Base-by-base conservation (phyloP, 2,113 vertebrate genomes). In the Psittacula cyanocephala region DNA sequence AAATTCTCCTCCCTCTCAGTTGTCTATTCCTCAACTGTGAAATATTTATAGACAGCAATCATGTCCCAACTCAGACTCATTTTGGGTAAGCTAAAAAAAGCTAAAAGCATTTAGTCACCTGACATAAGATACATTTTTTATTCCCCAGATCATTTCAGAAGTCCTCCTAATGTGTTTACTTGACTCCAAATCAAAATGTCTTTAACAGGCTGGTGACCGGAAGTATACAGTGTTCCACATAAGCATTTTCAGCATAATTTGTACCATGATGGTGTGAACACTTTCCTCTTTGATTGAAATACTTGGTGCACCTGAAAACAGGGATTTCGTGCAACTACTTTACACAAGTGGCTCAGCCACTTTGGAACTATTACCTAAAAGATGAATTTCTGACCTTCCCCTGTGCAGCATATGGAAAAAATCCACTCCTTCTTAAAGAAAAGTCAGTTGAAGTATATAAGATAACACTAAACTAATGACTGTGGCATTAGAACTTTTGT, bases 1-100 rank as follows among this genome's bases (percentile, higher is more conserved):
- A 95, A 95, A 75, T 93, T 95, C 81, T 93, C 89, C 86, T 84
- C 83, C 91, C 55, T 92, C 91, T 95, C 29, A 6, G 89, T 92
- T 95, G 91, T 55, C 95, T 94, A 55, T 59, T 90, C 89, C 86
- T 93, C 81, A 52, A 79, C 77, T 29, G 25, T 84, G 90, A 68
- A 92, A 89, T 95, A 95, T 93, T 96, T 95, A 93, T 92, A 96
- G 95, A 68, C 35, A 89, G 89, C 35, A 92, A 90, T 91, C 81
- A 93, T 33, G 27, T 81, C 94, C 89, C 93, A 93, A 5, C 47
- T 81, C 65, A 91, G 76, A 93, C 52, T 95, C 60, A 59, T 91
- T 78, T 78, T 28, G 80, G 44, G 69, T n/a, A 96, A 76, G 83
- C 91, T 96, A 88, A 92, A 96, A 92, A 93, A 78, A 91, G 72